Conservation (phyloP, 2,888 invertebrate species). For the Autographa gamma region DNA sequence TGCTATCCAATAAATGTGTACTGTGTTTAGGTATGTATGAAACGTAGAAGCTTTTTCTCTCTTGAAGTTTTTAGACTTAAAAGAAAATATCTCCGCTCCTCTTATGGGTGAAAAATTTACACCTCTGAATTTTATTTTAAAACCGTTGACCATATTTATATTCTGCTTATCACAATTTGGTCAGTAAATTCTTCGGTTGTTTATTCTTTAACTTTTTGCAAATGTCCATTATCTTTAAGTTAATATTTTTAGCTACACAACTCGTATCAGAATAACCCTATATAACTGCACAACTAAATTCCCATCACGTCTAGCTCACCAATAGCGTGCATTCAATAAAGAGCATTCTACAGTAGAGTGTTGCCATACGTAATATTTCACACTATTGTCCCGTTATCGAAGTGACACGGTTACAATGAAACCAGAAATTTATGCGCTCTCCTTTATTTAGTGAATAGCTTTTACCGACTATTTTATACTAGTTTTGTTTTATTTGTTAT, state of each 20-base stretch:
- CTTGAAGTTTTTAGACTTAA: no score
- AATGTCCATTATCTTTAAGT: background rate
- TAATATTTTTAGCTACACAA: background rate
- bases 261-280: background rate
- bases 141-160: no score
- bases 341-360: constrained; percentile 60
- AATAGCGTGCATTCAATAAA: constrained; percentile 67
- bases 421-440: constrained; percentile 67
- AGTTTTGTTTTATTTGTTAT: constrained; percentile 11
- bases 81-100: no score
- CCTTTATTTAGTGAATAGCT: constrained; percentile 62
- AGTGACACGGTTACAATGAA: constrained; percentile 56
- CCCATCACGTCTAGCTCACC: constrained; percentile 23
- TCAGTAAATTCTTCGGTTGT: no score
- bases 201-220: background rate
- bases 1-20: background rate
- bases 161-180: no score
- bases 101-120: no score
- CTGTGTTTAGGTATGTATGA: background rate
- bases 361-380: constrained; percentile 71
- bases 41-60: no score
- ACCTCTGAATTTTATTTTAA: no score
- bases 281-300: constrained; percentile 16
- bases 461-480: constrained; percentile 54
- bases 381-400: constrained; percentile 55